These are phyloP conservation scores for Athalia cordata DNA, from an alignment of 2,888 invertebrate species.

Conservation along the genomic window DNA sequence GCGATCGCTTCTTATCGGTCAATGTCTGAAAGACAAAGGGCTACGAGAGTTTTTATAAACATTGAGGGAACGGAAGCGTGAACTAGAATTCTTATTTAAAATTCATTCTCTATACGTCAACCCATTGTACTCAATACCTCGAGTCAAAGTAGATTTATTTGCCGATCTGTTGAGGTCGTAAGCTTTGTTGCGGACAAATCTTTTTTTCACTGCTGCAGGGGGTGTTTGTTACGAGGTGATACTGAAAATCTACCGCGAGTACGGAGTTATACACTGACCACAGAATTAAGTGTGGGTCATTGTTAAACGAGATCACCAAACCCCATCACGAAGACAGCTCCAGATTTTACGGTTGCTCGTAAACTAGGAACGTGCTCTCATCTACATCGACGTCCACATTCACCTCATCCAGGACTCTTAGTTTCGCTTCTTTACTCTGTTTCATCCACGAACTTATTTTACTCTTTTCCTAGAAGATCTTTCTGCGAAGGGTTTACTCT, in stretches of 20 bases:
- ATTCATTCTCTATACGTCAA: not conserved
- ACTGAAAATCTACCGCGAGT: slow-evolving; percentile 8
- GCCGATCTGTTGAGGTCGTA: not conserved
- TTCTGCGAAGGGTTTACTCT: slow-evolving; percentile 26
- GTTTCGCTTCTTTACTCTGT: not conserved
- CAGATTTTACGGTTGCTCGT: slow-evolving; percentile 42
- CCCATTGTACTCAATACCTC: not conserved
- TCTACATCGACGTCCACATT: slow-evolving; percentile 37
- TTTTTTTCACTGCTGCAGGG: slow-evolving; percentile 18
- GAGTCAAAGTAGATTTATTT: slow-evolving; percentile 19
- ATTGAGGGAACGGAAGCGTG: slow-evolving; percentile 10
- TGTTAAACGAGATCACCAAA: slow-evolving; percentile 38
- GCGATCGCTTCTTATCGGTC: slow-evolving; percentile 23
- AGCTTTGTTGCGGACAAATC: slow-evolving; percentile 29
- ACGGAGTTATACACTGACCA: slow-evolving; percentile 24
- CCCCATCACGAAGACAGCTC: slow-evolving; percentile 42
- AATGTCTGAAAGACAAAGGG: slow-evolving; percentile 30
- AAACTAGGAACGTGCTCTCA: slow-evolving; percentile 40
- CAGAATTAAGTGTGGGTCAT: slow-evolving; percentile 36
- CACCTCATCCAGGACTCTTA: not conserved
- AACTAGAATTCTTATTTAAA: not conserved
- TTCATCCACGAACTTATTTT: slow-evolving; percentile 30
- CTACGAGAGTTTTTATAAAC: slow-evolving; percentile 8
- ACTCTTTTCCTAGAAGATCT: slow-evolving; percentile 7
- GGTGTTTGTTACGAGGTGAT: slow-evolving; percentile 26